Base-by-base conservation (phyloP, 2,113 vertebrate genomes). In the Thermophis baileyi region DNA sequence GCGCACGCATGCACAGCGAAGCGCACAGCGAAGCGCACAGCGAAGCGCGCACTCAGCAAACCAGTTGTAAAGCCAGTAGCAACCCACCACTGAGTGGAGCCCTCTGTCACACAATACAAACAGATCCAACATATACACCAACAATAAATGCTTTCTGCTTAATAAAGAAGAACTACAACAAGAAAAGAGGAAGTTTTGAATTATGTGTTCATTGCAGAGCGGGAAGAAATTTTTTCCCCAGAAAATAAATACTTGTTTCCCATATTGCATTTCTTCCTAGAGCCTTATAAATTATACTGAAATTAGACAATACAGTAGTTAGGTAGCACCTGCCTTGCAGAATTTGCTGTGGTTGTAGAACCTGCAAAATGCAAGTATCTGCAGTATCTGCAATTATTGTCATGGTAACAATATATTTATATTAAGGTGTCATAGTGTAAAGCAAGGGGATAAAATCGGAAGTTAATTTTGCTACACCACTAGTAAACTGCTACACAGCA, bases 331-430 rank as follows among this genome's bases (percentile, higher is more conserved):
- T 6, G 27, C 86, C 93, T 86, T 40, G 9, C 90, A 74, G 89
- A 94, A 90, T 51, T 46, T 46, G 3, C n/a, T 89, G n/a, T 91
- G 91, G 91, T 89, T 0, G 51, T 86, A 69, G 74, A 89, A 63
- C 6, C 74, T n/a, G 16, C 93, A 85, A 18, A 60, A n/a, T 87
- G 96, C 12, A 85, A 51, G 94, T 7, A 88, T 6, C 91, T 69
- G 88, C 16, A 24, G 7, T 2, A 92, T 69, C 63, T 60, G 87
- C 95, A 92, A 93, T 90, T 93, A 60, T 88, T 95, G 94, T 87
- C 95, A 94, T 95, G 93, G 95, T 92, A 97, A 94, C 93, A 55
- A 49, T 30, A 85, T 25, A 87, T 85, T 60, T 85, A 49, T 14
- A 90, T 11, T 20, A 47, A 57, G 87, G 88, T 95, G 40, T 81